Evolutionary conservation across 2,888 invertebrate genomes (phyloP).

Genomic region (Ophioninae sp.): DNA sequence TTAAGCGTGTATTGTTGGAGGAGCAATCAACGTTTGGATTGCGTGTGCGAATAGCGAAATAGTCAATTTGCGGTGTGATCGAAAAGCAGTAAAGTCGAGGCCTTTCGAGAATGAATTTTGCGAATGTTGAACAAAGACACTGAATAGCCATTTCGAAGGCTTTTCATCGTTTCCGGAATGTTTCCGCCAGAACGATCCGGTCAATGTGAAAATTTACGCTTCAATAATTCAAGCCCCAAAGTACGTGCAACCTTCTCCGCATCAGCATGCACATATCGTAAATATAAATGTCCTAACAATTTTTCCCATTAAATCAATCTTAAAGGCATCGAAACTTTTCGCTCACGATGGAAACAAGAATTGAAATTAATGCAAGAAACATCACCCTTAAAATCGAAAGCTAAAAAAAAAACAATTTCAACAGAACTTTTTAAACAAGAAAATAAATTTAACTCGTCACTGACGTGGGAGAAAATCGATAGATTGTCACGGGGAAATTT

Average conservation of each 20-base stretch:
- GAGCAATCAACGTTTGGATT: conserved; percentile 9
- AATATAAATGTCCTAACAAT: not conserved
- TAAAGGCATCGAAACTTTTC: not conserved
- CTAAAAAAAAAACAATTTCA: not conserved
- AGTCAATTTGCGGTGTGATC: conserved; percentile 24
- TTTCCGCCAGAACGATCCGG: conserved; percentile 22
- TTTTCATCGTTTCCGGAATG: conserved; percentile 32
- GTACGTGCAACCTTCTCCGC: not conserved
- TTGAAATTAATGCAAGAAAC: not conserved
- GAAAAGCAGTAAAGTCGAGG: conserved; percentile 17
- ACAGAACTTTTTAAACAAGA: not conserved
- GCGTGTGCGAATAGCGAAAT: conserved; percentile 26
- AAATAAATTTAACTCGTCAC: not conserved
- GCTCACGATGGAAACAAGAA: not conserved
- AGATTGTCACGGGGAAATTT: not conserved
- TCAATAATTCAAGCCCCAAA: conserved; percentile 14
- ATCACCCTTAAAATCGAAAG: not conserved
- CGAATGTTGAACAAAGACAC: conserved; percentile 24
- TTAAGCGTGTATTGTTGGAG: not conserved
- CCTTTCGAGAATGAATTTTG: conserved; percentile 9
- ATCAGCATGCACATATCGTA: not conserved
- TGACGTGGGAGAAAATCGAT: not conserved
- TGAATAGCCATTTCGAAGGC: conserved; percentile 26
- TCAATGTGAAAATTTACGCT: conserved; percentile 34
- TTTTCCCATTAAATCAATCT: not conserved